A percentile compares a stretch with the other conserved stretches of the same genome.
These are phyloP conservation scores for Macropodus opercularis DNA, from an alignment of 2,797 vertebrate species.

Conservation along the genomic window DNA sequence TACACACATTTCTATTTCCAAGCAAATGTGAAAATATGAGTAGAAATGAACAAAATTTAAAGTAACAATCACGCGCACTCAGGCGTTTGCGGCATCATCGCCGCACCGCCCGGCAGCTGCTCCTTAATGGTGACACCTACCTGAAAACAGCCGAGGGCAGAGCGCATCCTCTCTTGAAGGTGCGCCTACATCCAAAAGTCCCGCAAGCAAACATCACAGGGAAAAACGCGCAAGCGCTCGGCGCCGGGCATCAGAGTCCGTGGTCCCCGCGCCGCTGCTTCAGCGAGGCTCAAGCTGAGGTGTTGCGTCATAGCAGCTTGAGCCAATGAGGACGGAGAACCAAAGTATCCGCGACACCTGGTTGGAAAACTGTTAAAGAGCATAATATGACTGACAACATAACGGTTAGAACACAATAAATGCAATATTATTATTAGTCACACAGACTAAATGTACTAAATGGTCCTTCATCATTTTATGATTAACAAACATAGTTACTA, in stretches of 20 bases:
- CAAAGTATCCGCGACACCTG: constrained; percentile 29
- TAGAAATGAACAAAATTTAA: too few species aligned
- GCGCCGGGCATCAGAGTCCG: constrained; percentile 6
- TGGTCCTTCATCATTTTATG: too few species aligned
- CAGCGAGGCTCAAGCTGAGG: constrained; percentile 24
- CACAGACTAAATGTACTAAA: constrained; percentile 1
- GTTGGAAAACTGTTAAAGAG: constrained; percentile 3
- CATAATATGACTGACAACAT: background rate
- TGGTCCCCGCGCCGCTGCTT: constrained; percentile 29
- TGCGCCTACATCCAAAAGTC: constrained; percentile 10
- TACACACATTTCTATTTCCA: too few species aligned
- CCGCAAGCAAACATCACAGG: constrained; percentile 22
- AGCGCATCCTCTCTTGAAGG: constrained; percentile 24
- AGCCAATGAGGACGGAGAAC: constrained; percentile 58
- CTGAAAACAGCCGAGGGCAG: constrained; percentile 21
- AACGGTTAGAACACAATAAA: background rate
- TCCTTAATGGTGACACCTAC: constrained; percentile 28
- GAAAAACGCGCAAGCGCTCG: background rate
- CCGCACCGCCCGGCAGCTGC: background rate
- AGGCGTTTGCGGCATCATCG: background rate
- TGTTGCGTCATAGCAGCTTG: constrained; percentile 47
- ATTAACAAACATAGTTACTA: too few species aligned
- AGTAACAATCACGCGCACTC: background rate
- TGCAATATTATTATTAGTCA: too few species aligned
- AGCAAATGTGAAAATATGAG: background rate